These are phyloP conservation scores for Asobara japonica DNA, from an alignment of 1,140 invertebrate species.

Conservation along the genomic window DNA sequence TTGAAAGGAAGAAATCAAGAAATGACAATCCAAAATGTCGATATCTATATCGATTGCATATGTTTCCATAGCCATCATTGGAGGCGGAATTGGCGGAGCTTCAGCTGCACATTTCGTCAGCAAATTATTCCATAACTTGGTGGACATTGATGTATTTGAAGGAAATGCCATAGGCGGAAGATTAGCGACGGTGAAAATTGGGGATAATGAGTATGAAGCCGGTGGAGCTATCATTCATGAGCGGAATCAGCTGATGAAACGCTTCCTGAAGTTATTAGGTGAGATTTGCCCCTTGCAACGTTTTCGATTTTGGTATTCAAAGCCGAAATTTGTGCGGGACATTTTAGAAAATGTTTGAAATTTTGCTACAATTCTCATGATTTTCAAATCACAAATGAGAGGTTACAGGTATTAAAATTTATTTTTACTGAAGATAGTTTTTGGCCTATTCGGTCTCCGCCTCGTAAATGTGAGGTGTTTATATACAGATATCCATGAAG, in stretches of 20 bases:
- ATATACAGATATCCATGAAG: too few species aligned
- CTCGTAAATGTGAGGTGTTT: too few species aligned
- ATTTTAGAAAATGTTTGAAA: too few species aligned
- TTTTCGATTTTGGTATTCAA: background rate
- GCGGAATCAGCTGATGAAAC: constrained; percentile 70
- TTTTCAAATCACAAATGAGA: too few species aligned
- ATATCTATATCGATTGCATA: background rate
- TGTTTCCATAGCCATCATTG: constrained; percentile 68
- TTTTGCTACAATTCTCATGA: too few species aligned
- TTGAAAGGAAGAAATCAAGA: background rate
- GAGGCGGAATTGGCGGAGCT: constrained; percentile 74
- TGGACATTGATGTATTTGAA: constrained; percentile 70
- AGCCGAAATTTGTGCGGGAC: too few species aligned
- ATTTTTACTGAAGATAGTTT: too few species aligned
- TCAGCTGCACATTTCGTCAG: constrained; percentile 70
- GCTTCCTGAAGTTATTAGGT: constrained; percentile 70
- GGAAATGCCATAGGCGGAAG: constrained; percentile 70
- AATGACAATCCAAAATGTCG: too few species aligned
- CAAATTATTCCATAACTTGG: constrained; percentile 65
- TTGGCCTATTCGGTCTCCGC: too few species aligned
- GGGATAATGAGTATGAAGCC: constrained; percentile 68
- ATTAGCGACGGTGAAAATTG: constrained; percentile 65
- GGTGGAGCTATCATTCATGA: constrained; percentile 73
- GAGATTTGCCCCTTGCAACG: constrained; percentile 28
- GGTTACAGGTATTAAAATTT: too few species aligned